These are phyloP conservation scores for Mesocricetus auratus DNA, from an alignment of 2,113 vertebrate genomes.

Conservation along the genomic window DNA sequence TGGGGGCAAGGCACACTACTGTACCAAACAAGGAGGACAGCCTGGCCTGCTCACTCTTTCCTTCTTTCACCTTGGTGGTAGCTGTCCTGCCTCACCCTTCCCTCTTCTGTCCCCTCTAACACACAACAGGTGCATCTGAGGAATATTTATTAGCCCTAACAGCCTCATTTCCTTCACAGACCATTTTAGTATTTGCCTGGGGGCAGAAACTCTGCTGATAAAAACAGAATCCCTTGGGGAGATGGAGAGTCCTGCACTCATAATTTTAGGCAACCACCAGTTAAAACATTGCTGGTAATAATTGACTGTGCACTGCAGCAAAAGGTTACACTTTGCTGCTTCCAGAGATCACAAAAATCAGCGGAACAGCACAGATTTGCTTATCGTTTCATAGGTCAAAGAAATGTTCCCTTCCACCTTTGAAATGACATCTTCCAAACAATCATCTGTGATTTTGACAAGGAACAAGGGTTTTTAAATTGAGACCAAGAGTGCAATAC, in stretches of 20 bases:
- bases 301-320: conserved; percentile 65
- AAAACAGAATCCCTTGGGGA: conserved; percentile 47
- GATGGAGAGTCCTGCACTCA: conserved; percentile 66
- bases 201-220: conserved; percentile 50
- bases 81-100: neutral
- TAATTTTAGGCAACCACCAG: conserved; percentile 69
- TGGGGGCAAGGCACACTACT: conserved; percentile 29
- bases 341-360: neutral
- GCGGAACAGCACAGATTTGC: neutral
- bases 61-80: conserved; percentile 41
- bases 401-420: neutral
- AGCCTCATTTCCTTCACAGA: conserved; percentile 74
- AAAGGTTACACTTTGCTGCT: conserved; percentile 55
- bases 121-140: conserved; percentile 64
- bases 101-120: neutral
- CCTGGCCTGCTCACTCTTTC: conserved; percentile 8
- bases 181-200: conserved; percentile 72
- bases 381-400: conserved; percentile 28
- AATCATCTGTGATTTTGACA: conserved; percentile 49
- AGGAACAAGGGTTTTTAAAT: conserved; percentile 45
- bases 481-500: neutral
- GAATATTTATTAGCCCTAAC: conserved; percentile 83
- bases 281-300: conserved; percentile 66
- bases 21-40: conserved; percentile 45
- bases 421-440: conserved; percentile 51